Percentiles rank a stretch among this genome's conserved stretches.
Evolutionary conservation across 23 tunicate species (phyloP).

Genomic region (Corella eumyota): DNA sequence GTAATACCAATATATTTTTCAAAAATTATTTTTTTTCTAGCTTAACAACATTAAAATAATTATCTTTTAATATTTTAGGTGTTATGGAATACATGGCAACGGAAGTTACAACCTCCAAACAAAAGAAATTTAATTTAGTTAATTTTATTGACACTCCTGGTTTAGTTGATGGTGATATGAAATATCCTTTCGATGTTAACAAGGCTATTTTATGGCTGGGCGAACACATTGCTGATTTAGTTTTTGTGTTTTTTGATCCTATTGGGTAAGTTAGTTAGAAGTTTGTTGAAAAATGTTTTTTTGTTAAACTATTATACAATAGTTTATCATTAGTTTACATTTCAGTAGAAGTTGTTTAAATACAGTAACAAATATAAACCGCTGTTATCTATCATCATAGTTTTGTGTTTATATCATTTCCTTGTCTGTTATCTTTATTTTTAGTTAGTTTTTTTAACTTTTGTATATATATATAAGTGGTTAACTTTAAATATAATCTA

Average conservation of each 20-base stretch:
- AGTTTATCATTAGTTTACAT: no score
- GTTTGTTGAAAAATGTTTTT: no score
- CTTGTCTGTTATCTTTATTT: neutral
- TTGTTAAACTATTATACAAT: neutral
- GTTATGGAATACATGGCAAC: conserved; percentile 75
- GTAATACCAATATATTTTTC: conserved; percentile 1
- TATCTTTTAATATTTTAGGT: conserved; percentile 12
- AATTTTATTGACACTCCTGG: conserved; percentile 95
- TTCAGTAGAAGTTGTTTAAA: no score
- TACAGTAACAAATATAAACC: no score
- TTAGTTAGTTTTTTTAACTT: no score
- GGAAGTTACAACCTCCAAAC: conserved; percentile 80
- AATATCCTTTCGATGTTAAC: conserved; percentile 96
- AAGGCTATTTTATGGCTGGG: conserved; percentile 84
- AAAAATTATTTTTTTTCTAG: neutral
- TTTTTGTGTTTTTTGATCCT: conserved; percentile 94
- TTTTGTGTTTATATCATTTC: neutral
- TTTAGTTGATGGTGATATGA: conserved; percentile 97
- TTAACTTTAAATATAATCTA: no score
- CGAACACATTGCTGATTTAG: conserved; percentile 76
- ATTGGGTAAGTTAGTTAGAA: conserved; percentile 81
- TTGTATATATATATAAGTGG: no score
- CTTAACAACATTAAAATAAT: neutral
- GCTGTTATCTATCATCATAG: no score
- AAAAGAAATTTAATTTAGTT: conserved; percentile 67